Percentiles rank a stretch among this genome's conserved stretches.
Evolutionary conservation across 2,113 vertebrate species (phyloP).

Genomic region (Entelurus aequoreus): DNA sequence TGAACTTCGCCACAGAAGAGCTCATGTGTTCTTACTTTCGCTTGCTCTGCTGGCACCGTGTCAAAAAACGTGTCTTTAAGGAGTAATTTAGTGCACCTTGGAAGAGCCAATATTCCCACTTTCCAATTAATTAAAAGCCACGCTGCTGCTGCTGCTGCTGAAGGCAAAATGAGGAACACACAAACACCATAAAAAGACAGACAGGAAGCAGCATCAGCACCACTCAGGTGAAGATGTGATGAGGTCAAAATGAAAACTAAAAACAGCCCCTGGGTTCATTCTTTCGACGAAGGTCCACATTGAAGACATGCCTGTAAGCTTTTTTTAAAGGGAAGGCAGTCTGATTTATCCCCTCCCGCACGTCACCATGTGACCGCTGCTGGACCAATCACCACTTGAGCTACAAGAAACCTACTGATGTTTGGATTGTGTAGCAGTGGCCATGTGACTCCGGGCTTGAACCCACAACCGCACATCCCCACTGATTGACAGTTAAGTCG

Average conservation of each 20-base stretch:
- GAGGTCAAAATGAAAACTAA: constrained; percentile 3
- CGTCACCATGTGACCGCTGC: background rate
- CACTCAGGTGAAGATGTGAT: constrained; percentile 5
- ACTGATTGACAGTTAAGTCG: no score
- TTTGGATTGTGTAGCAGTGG: no score
- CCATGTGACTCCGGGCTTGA: no score
- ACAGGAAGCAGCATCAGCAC: background rate
- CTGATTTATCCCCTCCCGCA: background rate
- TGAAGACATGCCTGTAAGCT: background rate
- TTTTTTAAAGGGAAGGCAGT: no score
- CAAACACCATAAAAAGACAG: background rate
- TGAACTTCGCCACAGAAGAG: no score
- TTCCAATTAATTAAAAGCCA: constrained; percentile 31
- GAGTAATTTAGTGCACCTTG: constrained; percentile 15
- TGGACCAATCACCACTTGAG: background rate
- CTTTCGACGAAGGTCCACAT: background rate
- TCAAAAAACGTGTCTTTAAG: background rate
- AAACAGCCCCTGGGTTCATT: background rate
- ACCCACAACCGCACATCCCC: no score
- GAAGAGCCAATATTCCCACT: constrained; percentile 16
- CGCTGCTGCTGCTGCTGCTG: constrained; percentile 7
- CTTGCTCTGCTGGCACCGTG: background rate
- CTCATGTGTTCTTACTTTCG: background rate
- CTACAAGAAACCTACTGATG: no score
- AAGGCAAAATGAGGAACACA: background rate